These are phyloP conservation scores for Plotosus lineatus DNA, from an alignment of 2,113 vertebrate species.

Conservation along the genomic window DNA sequence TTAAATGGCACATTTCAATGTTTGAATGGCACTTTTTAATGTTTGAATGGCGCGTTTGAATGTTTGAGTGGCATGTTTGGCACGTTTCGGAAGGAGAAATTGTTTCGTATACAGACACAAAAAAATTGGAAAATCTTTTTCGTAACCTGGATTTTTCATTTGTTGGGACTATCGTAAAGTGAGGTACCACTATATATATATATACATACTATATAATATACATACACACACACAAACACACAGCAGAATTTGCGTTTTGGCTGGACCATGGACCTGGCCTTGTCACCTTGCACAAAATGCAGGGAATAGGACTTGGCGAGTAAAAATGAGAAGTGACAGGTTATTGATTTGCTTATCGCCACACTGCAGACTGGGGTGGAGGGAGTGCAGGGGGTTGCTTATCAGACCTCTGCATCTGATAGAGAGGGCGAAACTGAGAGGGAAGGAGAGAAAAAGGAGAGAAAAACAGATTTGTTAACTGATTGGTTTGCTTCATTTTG, in stretches of 20 bases:
- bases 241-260: conserved; percentile 66
- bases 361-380: conserved; percentile 78
- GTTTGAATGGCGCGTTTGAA: too few relatives aligned
- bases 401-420: conserved; percentile 75
- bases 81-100: too few relatives aligned
- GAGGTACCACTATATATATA: too few relatives aligned
- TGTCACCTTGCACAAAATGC: conserved; percentile 77
- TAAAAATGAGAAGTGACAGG: conserved; percentile 82
- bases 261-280: conserved; percentile 65
- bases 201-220: too few relatives aligned
- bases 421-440: conserved; percentile 63
- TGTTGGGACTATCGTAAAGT: too few relatives aligned
- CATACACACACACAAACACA: too few relatives aligned
- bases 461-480: conserved; percentile 69
- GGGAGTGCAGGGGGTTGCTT: conserved; percentile 71
- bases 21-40: too few relatives aligned
- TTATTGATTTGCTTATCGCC: conserved; percentile 83
- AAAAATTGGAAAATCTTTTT: too few relatives aligned
- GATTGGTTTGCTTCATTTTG: conserved; percentile 75
- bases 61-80: too few relatives aligned
- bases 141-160: too few relatives aligned
- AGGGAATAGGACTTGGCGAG: conserved; percentile 74
- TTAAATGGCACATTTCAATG: too few relatives aligned
- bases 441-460: conserved; percentile 58
- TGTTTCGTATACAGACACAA: too few relatives aligned